Evolutionary conservation across 92 coral and sea anemone species (phyloP).

Genomic region (Pocillopora grandis): DNA sequence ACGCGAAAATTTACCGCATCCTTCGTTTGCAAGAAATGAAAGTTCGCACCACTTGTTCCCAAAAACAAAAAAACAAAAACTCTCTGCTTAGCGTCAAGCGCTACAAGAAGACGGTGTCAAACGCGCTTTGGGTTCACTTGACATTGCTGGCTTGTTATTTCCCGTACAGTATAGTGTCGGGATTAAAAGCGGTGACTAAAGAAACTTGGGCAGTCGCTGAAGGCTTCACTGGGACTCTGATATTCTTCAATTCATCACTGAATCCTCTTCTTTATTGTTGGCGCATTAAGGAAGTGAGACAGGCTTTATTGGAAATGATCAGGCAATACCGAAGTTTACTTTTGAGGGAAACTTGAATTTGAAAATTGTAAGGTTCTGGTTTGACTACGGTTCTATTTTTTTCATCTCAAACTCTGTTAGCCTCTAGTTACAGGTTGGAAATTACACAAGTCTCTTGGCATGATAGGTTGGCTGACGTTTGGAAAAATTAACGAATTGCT

Average conservation of each 20-base stretch:
- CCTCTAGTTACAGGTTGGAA: too few species aligned
- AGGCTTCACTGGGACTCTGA: constrained; percentile 1
- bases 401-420: too few species aligned
- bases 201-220: background rate
- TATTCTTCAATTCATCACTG: constrained; percentile 26
- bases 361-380: too few species aligned
- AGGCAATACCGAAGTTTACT: background rate
- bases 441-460: too few species aligned
- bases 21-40: background rate
- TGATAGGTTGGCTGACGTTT: too few species aligned
- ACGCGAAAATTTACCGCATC: background rate
- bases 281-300: constrained; percentile 29
- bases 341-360: too few species aligned
- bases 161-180: background rate
- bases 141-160: constrained; percentile 4
- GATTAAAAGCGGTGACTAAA: background rate
- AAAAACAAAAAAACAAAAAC: background rate
- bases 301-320: constrained; percentile 2
- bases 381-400: too few species aligned
- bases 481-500: too few species aligned
- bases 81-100: background rate
- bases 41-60: background rate
- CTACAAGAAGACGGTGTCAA: constrained; percentile 1
- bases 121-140: constrained; percentile 3
- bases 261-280: constrained; percentile 32